Evolutionary conservation across 2,113 vertebrate species (phyloP), one percentile per base, ranked within the genome.

Genomic region (Camelus dromedarius): DNA sequence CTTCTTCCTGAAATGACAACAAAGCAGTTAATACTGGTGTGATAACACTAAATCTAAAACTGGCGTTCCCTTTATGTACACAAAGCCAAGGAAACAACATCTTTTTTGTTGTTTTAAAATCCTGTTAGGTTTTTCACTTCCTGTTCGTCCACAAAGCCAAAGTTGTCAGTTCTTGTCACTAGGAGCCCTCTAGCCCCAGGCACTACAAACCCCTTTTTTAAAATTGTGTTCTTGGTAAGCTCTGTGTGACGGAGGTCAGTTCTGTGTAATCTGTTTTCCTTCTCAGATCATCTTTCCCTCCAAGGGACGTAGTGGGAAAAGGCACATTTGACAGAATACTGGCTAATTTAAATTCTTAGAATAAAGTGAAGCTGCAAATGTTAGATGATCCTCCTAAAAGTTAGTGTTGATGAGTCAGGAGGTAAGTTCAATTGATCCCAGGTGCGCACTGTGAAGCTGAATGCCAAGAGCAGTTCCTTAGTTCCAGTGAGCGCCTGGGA

Each of bases 71-170:
- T 83, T 89, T 73, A 69, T 54, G 18, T 75, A 70, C 6, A 67
- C 60, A 76, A 84, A 54, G 28, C 16, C 52, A 91, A 58, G 30
- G 20, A 75, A 88, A 85, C 4, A 70, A 60, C 30, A 73, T 46
- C 90, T 90, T 48, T 95, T 12, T 86, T 77, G 22, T 87, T 28
- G 77, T 86, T 52, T 76, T 32, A 76, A 52, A 87, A 42, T 62
- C 38, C 7, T 64, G 15, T 66, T 60, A 10, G 0, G 5, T 76
- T 85, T 95, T 79, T 92, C 83, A 88, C 18, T 66, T 76, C 19
- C 8, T 85, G 7, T 4, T 76, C 12, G 52, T 90, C 38, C 28
- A 26, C n/a, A 42, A 72, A 80, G 8, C n/a, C 32, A 9, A 50
- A 3, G 18, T 60, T 35, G 42, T 48, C 58, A 66, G 16, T 89